Evolutionary conservation across 2,113 vertebrate genomes (phyloP), one percentile per base, ranked within the genome.

Genomic region (Sceloporus tristichus): DNA sequence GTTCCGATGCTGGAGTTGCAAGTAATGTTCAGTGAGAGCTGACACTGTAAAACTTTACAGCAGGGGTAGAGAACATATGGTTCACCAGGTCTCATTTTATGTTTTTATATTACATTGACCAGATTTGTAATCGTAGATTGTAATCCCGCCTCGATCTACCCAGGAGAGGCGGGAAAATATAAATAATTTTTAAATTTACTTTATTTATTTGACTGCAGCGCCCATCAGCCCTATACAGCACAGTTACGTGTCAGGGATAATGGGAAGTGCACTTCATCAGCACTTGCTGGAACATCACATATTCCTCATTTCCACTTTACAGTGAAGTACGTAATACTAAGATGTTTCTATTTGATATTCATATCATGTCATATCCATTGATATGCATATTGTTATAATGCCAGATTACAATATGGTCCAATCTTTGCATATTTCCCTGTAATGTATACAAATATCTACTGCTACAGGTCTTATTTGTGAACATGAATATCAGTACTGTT

Each of bases 1-100:
- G 88, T 56, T 86, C 77, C 76, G 91, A 86, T 75, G 78, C 38
- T 70, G 2, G 5, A 89, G 81, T 82, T 91, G 82, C 92, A 93
- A 91, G 54, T 40, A 92, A 92, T 11, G 16, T 81, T 16, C 54
- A 71, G 34, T 80, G 25, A 68, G 53, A 87, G n/a, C 89, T 77
- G 87, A 85, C 79, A 90, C 90, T 75, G 34, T 79, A 91, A 73
- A 65, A 89, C 25, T 68, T 86, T 78, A 79, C 73, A 91, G 78
- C 85, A 85, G 66, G 66, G 23, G 5, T 68, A 25, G 66, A 25
- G 66, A 68, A 27, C 8, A 27, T 5, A 25, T 68, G 66, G 66
- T 5, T 1, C 23, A 27, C 66, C 3, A 25, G 25, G 66, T 25
- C 2, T 27, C 25, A 68, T 27, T 34, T 34, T 34, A 34, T 34